Evolutionary conservation across 2,888 invertebrate genomes (phyloP), one percentile per base, ranked within the genome.

Genomic region (Cephalotes varians): DNA sequence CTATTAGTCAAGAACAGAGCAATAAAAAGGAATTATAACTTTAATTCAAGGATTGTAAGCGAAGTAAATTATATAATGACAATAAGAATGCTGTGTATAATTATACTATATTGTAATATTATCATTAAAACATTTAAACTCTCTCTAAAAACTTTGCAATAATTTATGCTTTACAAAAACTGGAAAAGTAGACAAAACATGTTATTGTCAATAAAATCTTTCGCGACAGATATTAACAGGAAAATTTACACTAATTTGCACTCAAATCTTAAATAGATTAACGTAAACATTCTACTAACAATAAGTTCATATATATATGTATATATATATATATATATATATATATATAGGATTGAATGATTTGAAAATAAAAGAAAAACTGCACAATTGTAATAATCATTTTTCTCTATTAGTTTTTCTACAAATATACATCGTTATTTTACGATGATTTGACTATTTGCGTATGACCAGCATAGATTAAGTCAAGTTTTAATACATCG

Each of bases 401-500:
- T 3, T 40, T 1, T 47, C 18, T 69, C 25, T 69, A 69, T 77
- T 44, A 40, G 0, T 65, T 2, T 51, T 65, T 69, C 54, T 77
- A 44, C 44, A 69, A 69, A 56, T 44, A 1, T 62, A 74, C 28
- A 51, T 40, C 15, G 31, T 21, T 56, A 77, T 15, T 40, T 40
- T 7, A 44, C 37, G 2, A 40, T 34, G 6, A 67, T 44, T 54
- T 15, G n/a, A 40, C 15, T 5, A 18, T 21, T 21, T 25, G 6
- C 9, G 0, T 34, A 44, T 56, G 12, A n/a, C 31, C 37, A 54
- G 15, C 40, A 28, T 67, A 65, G 10, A 54, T 76, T 67, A 15
- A 31, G 21, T 54, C 18, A 10, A 15, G 6, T 56, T 49, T 88
- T 54, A 87, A 47, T 85, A 87, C 74, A 87, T 71, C 1, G 91